Base-by-base conservation (phyloP, 2,113 vertebrate species). In the Phyllostomus discolor region DNA sequence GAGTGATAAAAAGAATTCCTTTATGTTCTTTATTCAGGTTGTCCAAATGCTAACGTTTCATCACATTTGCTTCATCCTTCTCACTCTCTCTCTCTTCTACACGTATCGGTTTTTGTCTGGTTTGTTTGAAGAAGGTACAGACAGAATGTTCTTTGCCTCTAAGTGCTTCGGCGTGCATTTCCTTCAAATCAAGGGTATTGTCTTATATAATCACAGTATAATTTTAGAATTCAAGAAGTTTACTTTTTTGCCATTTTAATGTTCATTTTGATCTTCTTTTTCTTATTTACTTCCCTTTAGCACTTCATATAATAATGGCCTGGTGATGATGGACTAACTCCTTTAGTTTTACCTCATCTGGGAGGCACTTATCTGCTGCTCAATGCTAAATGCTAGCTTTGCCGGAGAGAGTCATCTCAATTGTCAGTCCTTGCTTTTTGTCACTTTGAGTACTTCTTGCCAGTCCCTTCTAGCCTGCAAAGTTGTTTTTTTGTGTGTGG, bases 181-280 rank as follows among this genome's bases (percentile, higher is more conserved):
- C 54, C 46, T 85, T 93, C 59, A 66, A 81, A 97, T 83, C 73
- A 64, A 96, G 35, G 15, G 28, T 85, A 80, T 41, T 86, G 7
- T 72, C 17, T 54, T 88, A 64, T 20, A 4, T 82, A 78, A 89
- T 90, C 3, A 83, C 6, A 93, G 24, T 81, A 31, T 86, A 95
- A 66, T 82, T 83, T 84, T 96, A 91, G 84, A 83, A 91, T 91
- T 88, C 8, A 83, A n/a, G 7, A 69, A 90, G 26, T 79, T 93
- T 38, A 72, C 28, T 17, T 50, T 70, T 72, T 86, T 59, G 57
- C 57, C 22, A 59, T 59, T 59, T 59, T 59, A 59, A 59, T 59
- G 8, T 59, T 59, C 57, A 59, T 59, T 59, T 59, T 24, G 57
- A 59, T 24, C 22, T 59, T 59, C 22, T 15, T 59, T 59, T 59